phyloP scores from a whole-genome alignment of 1,140 invertebrate genomes.

The Holcopasites calliopsidis region DNA sequence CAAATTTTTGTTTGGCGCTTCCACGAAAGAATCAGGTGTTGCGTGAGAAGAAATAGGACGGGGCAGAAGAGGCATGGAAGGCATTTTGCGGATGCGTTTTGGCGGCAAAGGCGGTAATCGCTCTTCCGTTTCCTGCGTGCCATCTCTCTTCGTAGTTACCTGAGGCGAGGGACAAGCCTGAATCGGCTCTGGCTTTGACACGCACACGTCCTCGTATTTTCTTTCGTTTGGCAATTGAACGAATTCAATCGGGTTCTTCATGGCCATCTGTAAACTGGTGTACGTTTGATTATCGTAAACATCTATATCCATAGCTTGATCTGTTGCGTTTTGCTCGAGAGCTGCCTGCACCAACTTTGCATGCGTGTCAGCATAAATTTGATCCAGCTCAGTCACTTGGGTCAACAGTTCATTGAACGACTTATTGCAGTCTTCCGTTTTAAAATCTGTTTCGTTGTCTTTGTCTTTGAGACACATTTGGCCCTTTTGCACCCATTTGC shows the following conservation, averaged over 20 bases:
- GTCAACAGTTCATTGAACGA: slow-evolving; percentile 85
- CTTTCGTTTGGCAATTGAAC: slow-evolving; percentile 77
- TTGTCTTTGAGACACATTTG: slow-evolving; percentile 67
- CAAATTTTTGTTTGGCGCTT: slow-evolving; percentile 73
- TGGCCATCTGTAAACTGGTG: slow-evolving; percentile 90
- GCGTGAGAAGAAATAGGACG: slow-evolving; percentile 76
- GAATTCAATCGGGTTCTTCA: slow-evolving; percentile 89
- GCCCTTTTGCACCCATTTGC: slow-evolving; percentile 70
- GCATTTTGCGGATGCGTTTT: slow-evolving; percentile 86
- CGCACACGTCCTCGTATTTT: slow-evolving; percentile 81
- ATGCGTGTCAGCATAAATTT: slow-evolving; percentile 87
- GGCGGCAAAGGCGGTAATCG: slow-evolving; percentile 88
- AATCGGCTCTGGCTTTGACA: slow-evolving; percentile 4
- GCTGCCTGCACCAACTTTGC: slow-evolving; percentile 69
- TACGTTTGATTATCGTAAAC: slow-evolving; percentile 89
- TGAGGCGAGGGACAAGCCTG: slow-evolving; percentile 49
- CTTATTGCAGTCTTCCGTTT: slow-evolving; percentile 78
- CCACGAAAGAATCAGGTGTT: slow-evolving; percentile 54
- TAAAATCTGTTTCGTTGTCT: slow-evolving; percentile 52
- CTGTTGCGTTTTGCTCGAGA: slow-evolving; percentile 57
- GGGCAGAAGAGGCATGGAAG: slow-evolving; percentile 75
- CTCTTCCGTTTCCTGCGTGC: slow-evolving; percentile 79
- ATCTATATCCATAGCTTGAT: slow-evolving; percentile 79
- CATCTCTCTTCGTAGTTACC: slow-evolving; percentile 75
- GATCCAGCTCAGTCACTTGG: slow-evolving; percentile 87